Percentiles rank a stretch among this genome's conserved stretches.
Evolutionary conservation across 2,113 vertebrate genomes (phyloP).

Genomic region (Sialia sialis): DNA sequence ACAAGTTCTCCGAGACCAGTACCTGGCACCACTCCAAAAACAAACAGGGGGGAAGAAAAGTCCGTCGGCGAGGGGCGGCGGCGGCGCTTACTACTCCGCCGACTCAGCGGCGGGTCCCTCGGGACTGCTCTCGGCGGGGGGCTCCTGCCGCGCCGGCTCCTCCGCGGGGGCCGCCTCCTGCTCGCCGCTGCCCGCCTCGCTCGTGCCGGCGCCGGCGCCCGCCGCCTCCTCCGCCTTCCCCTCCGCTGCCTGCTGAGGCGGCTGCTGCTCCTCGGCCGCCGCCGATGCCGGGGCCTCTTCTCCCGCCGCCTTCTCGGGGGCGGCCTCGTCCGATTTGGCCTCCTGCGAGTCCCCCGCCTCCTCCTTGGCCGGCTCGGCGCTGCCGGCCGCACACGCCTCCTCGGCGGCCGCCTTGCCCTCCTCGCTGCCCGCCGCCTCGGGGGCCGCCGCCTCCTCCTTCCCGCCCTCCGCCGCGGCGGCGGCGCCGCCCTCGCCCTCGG

Average conservation of each 20-base stretch:
- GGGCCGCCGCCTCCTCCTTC: slow-evolving; percentile 60
- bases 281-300: slow-evolving; percentile 68
- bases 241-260: slow-evolving; percentile 36
- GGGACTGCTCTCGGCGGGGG: slow-evolving; percentile 77
- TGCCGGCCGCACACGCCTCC: slow-evolving; percentile 45
- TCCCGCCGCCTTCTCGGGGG: slow-evolving; percentile 66
- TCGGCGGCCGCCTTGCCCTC: slow-evolving; percentile 55
- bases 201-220: slow-evolving; percentile 11
- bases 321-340: slow-evolving; percentile 68
- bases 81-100: slow-evolving; percentile 74
- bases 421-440: slow-evolving; percentile 57
- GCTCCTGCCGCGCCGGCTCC: slow-evolving; percentile 78
- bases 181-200: slow-evolving; percentile 61
- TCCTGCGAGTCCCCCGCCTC: slow-evolving; percentile 68
- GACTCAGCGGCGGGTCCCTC: slow-evolving; percentile 75
- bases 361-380: slow-evolving; percentile 69
- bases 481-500: slow-evolving; percentile 74
- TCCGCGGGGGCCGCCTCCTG: slow-evolving; percentile 75
- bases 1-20: slow-evolving; percentile 91
- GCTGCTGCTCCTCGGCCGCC: background rate
- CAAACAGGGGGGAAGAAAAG: slow-evolving; percentile 81
- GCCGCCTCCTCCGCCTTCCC: slow-evolving; percentile 46
- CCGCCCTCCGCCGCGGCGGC: slow-evolving; percentile 65
- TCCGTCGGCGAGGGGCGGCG: slow-evolving; percentile 60
- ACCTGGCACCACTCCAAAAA: slow-evolving; percentile 89